Base-by-base conservation (phyloP, 2,888 invertebrate species). In the Pocota personata region DNA sequence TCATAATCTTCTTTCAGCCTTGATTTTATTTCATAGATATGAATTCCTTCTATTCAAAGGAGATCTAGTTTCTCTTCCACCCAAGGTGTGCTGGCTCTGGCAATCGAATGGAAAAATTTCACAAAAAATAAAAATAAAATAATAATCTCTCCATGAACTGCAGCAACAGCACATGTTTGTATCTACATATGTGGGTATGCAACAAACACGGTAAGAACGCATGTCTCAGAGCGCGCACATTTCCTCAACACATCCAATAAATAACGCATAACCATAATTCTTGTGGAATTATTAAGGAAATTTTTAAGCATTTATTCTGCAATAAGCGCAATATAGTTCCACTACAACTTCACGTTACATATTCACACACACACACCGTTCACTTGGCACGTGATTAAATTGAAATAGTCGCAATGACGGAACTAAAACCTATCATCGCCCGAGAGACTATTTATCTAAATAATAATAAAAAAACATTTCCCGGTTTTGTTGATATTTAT, bases 341-440 rank as follows among this genome's bases (percentile, higher is more conserved):
- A 73, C 62, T 46, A 35, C 48, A 27, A 66, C 43, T 30, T 67
- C 55, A 32, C n/a, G 12, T 12, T 16, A 43, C 19, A 35, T 6
- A 40, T 4, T 24, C 35, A 21, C 10, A 10, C 16, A 57, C 35
- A 64, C 48, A 27, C 27, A 8, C 8, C 52, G 55, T 40, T 12
- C 52, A 76, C 32, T 77, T 77, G 86, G 86, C 86, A 86, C 82
- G 86, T 86, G 86, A 86, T 82, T 86, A 62, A 80, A 76, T 46
- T 76, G 76, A 72, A 86, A 77, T 82, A 67, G 82, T 82, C 72
- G 72, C 86, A 64, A 82, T 82, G 82, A 86, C 86, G 86, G 86
- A 86, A 86, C 86, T 86, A 76, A 76, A 82, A 80, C 60, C 72
- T 77, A 80, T 80, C 84, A 80, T 50, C 75, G 62, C 32, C 52